Percentiles rank a stretch among this genome's conserved stretches.
phyloP scores from a whole-genome alignment of 2,797 vertebrate species.

The Sarcophilus harrisii region DNA sequence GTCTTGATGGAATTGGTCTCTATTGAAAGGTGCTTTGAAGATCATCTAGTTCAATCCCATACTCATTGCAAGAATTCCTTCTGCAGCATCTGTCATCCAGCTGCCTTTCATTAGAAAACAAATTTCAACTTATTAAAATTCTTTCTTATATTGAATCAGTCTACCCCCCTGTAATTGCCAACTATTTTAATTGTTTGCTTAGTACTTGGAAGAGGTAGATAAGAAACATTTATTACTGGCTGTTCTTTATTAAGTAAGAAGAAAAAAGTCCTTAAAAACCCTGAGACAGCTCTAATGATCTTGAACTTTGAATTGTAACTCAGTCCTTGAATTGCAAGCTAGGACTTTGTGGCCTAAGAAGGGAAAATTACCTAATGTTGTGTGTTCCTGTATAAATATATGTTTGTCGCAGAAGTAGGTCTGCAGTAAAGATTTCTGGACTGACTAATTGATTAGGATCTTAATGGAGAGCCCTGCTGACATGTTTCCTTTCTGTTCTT shows the following conservation, averaged over 20 bases:
- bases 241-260: background rate
- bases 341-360: background rate
- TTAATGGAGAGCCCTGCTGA: background rate
- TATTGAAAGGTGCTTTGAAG: background rate
- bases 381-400: background rate
- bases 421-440: background rate
- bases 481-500: background rate
- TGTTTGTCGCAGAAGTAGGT: background rate
- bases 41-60: background rate
- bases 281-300: background rate
- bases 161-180: background rate
- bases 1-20: background rate
- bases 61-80: background rate
- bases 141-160: background rate
- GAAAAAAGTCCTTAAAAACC: background rate
- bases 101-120: background rate
- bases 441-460: constrained; percentile 2
- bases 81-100: background rate
- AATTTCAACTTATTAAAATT: background rate
- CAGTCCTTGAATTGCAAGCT: background rate
- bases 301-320: background rate
- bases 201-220: background rate
- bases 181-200: background rate
- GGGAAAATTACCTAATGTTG: background rate
- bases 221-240: background rate